Conservation (phyloP, 2,888 invertebrate species). For the Iphiclides podalirius region DNA sequence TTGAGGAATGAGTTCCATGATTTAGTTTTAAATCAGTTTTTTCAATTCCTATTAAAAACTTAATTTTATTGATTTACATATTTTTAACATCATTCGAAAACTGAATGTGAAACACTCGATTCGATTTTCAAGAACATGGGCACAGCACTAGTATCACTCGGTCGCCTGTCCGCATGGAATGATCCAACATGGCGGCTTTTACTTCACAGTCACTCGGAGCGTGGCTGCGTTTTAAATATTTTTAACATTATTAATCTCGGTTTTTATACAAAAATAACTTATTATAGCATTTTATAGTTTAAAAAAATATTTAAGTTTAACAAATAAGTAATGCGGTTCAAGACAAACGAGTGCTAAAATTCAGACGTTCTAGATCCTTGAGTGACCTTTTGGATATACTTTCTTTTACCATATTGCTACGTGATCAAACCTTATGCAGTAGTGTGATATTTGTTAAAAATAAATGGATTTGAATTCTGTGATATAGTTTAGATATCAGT, state of each 20-base stretch:
- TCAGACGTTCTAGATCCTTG: conserved; percentile 70
- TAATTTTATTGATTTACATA: too few relatives aligned
- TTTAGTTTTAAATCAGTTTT: too few relatives aligned
- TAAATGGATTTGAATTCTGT: conserved; percentile 51
- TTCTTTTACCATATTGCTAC: conserved; percentile 75
- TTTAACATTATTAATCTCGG: conserved; percentile 42
- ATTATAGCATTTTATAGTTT: conserved; percentile 49
- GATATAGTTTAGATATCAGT: conserved; percentile 64
- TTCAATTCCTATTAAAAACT: too few relatives aligned
- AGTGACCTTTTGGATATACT: conserved; percentile 70
- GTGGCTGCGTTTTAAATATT: conserved; percentile 61
- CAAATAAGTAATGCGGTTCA: conserved; percentile 58
- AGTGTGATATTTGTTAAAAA: conserved; percentile 43
- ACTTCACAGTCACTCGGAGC: conserved; percentile 66
- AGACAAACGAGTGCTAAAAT: conserved; percentile 61
- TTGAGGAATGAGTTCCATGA: too few relatives aligned
- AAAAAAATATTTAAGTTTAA: conserved; percentile 55
- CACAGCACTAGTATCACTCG: conserved; percentile 61
- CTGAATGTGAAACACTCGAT: neutral
- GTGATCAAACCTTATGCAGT: conserved; percentile 43
- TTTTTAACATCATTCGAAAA: too few relatives aligned
- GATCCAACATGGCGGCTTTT: conserved; percentile 73
- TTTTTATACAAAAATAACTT: conserved; percentile 47
- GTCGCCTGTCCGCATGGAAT: conserved; percentile 63
- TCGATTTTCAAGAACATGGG: conserved; percentile 65